Evolutionary conservation across 2,113 vertebrate genomes (phyloP), one percentile per base, ranked within the genome.

Genomic region (Dermatemys mawii): DNA sequence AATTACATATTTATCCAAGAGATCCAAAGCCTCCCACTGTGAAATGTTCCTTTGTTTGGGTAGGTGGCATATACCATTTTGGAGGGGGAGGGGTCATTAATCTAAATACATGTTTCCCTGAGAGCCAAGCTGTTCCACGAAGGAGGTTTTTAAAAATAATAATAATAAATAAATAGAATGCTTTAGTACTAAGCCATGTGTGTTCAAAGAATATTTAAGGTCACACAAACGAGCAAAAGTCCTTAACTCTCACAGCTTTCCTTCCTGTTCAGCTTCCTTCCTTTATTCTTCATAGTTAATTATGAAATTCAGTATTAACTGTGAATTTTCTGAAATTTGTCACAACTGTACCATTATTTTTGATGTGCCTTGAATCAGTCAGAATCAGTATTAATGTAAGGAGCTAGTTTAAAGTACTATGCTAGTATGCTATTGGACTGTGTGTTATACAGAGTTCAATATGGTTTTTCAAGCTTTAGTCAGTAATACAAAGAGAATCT

Each of bases 61-160:
- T n/a, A 82, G 54, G 80, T 83, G 50, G 88, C 88, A 53, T 70
- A 48, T 13, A 32, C 57, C 63, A 13, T 89, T 95, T 73, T 51
- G 90, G 95, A 86, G 84, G 46, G 90, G 0, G 0, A 79, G 54
- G 80, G 90, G 86, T 83, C 19, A 0, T 9, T 96, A 90, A 88
- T 87, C 90, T 88, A 89, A 89, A 95, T 95, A 4, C 1, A 0
- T 86, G 44, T 90, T 97, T 94, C 29, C 83, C 53, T 54, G 55
- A 80, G 32, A 93, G n/a, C 49, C 73, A 70, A 22, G 67, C 35
- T 70, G 0, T n/a, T 84, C 80, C 4, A 0, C 51, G 16, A 7
- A 35, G 76, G 22, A 53, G 54, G 8, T 1, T 0, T 93, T 81
- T 83, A 1, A 87, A 13, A 55, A 55, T 32, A 60, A 60, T 32